phyloP scores from a whole-genome alignment of 2,113 vertebrate genomes.

The Poecilia latipinna region DNA sequence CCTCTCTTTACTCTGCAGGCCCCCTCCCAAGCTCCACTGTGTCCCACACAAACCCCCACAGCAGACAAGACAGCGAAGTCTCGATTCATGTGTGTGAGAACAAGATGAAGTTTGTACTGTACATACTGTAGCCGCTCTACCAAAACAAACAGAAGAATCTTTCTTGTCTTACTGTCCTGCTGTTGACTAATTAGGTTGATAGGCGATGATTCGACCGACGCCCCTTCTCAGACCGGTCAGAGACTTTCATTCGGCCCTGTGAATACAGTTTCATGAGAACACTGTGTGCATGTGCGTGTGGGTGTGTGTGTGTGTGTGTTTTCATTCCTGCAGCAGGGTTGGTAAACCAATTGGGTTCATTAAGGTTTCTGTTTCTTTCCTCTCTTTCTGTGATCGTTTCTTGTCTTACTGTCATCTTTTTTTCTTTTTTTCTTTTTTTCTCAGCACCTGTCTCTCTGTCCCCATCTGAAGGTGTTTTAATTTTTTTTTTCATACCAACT shows the following conservation, averaged over 20 bases:
- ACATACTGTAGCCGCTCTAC: constrained; percentile 94
- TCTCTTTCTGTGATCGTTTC: constrained; percentile 63
- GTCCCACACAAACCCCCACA: constrained; percentile 82
- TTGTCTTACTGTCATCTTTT: constrained; percentile 83
- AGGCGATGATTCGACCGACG: constrained; percentile 28
- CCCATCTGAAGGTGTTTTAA: constrained; percentile 76
- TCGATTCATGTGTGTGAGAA: constrained; percentile 46
- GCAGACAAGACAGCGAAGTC: constrained; percentile 80
- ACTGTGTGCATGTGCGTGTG: constrained; percentile 43
- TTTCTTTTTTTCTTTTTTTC: constrained; percentile 82
- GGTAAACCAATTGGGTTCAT: constrained; percentile 88
- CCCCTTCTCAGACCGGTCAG: constrained; percentile 75
- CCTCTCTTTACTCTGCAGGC: constrained; percentile 26
- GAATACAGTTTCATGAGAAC: constrained; percentile 87
- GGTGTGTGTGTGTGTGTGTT: constrained; percentile 69
- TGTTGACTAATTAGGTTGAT: constrained; percentile 52
- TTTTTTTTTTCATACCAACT: constrained; percentile 77
- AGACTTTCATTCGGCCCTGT: constrained; percentile 87
- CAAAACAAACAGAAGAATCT: constrained; percentile 77
- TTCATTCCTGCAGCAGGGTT: constrained; percentile 92
- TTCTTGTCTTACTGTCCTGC: constrained; percentile 51
- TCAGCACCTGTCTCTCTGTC: constrained; percentile 87
- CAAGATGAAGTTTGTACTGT: constrained; percentile 91
- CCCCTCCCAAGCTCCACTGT: constrained; percentile 72
- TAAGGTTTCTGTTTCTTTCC: constrained; percentile 60